phyloP scores from a whole-genome alignment of 92 coral and sea anemone genomes.

The Hydrozoanthus gracilis region DNA sequence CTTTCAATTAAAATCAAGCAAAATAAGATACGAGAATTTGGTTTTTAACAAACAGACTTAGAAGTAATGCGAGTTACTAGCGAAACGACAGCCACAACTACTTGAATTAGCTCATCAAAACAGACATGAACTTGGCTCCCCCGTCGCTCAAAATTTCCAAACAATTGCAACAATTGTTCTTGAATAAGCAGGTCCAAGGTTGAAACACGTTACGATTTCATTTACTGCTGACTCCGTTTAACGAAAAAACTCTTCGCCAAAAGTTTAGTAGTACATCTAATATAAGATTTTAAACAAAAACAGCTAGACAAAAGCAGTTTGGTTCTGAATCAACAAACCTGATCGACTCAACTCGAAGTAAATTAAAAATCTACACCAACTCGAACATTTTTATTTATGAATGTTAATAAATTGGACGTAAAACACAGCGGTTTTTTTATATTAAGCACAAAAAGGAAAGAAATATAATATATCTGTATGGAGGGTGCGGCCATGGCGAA shows the following conservation, averaged over 20 bases:
- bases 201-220: background rate
- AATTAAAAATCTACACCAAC: background rate
- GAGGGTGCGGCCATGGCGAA: slow-evolving; percentile 10
- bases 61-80: no score
- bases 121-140: background rate
- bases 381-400: background rate
- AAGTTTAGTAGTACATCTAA: no score
- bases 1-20: background rate
- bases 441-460: background rate
- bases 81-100: no score
- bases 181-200: background rate
- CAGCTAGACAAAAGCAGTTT: background rate
- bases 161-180: slow-evolving; percentile 18
- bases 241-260: background rate
- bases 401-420: background rate
- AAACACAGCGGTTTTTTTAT: background rate
- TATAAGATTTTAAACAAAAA: background rate
- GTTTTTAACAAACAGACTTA: no score
- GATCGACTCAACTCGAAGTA: background rate
- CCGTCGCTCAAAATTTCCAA: background rate
- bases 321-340: slow-evolving; percentile 40
- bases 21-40: no score
- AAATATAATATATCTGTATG: slow-evolving; percentile 1
- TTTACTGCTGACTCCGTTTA: background rate
- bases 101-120: background rate